Conservation (phyloP, 2,113 vertebrate species). For the Rhineura floridana region DNA sequence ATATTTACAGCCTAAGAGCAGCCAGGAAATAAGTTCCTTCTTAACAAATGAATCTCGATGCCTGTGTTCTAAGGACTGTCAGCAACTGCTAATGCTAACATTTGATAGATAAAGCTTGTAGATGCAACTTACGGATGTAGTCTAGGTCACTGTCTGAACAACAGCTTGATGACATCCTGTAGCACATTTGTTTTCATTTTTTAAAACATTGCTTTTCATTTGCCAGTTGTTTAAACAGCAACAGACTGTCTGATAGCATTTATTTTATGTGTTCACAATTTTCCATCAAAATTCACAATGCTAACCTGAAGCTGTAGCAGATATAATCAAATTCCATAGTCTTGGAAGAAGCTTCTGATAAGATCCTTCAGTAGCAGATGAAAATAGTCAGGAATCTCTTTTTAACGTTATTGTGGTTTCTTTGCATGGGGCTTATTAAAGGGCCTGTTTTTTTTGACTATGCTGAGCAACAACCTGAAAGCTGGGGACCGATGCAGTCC, state of each 20-base stretch:
- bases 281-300: neutral
- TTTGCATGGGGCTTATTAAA: slow-evolving; percentile 8
- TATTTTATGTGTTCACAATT: slow-evolving; percentile 4
- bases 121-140: neutral
- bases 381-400: slow-evolving; percentile 24
- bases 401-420: neutral
- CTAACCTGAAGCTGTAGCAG: neutral
- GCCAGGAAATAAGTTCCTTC: too few species aligned
- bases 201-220: neutral
- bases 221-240: neutral
- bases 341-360: neutral
- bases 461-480: neutral
- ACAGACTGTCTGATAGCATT: rapidly evolving
- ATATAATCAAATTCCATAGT: neutral
- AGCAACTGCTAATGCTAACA: neutral
- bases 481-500: neutral
- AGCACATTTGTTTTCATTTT: neutral
- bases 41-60: too few species aligned
- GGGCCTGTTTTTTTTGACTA: slow-evolving; percentile 15
- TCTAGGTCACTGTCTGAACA: neutral
- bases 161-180: neutral
- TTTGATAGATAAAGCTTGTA: neutral
- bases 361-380: neutral
- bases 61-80: too few species aligned
- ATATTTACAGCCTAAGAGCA: too few species aligned